These are phyloP conservation scores for Hippocampus mohnikei DNA, from an alignment of 2,113 vertebrate genomes.

Conservation along the genomic window DNA sequence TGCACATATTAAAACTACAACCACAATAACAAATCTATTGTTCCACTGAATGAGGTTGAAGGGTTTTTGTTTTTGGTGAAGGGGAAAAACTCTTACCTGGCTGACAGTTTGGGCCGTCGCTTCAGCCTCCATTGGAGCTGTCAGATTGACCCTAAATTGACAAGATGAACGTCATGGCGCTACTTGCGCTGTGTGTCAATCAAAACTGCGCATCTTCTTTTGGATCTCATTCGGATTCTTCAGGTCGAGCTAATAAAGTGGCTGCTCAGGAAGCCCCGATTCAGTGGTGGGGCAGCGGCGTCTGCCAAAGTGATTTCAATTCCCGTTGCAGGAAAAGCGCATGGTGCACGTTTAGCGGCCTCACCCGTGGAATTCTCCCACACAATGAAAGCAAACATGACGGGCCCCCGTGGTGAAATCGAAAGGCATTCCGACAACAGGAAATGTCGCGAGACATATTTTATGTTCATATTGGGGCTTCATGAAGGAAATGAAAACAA, in stretches of 20 bases:
- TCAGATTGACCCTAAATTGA: too few relatives aligned
- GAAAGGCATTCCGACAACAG: slow-evolving; percentile 1
- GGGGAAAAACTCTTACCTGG: too few relatives aligned
- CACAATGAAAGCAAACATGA: background rate
- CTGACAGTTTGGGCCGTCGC: too few relatives aligned
- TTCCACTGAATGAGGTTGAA: too few relatives aligned
- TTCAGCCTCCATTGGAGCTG: too few relatives aligned
- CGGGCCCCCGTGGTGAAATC: background rate
- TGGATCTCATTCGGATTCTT: background rate
- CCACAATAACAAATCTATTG: background rate
- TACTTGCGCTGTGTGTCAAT: too few relatives aligned
- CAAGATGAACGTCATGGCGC: too few relatives aligned
- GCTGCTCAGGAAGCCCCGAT: background rate
- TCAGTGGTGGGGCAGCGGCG: background rate
- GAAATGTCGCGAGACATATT: background rate
- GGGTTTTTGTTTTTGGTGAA: too few relatives aligned
- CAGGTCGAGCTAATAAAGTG: background rate
- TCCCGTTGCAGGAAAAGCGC: background rate
- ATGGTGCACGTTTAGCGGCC: background rate
- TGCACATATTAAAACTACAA: background rate
- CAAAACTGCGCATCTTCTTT: background rate
- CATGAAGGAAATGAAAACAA: background rate
- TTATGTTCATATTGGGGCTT: background rate
- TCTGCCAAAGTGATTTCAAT: background rate
- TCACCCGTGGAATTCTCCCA: background rate